Base-by-base conservation (phyloP, 35 echinoderm and acorn worm genomes). In the Anneissia japonica region DNA sequence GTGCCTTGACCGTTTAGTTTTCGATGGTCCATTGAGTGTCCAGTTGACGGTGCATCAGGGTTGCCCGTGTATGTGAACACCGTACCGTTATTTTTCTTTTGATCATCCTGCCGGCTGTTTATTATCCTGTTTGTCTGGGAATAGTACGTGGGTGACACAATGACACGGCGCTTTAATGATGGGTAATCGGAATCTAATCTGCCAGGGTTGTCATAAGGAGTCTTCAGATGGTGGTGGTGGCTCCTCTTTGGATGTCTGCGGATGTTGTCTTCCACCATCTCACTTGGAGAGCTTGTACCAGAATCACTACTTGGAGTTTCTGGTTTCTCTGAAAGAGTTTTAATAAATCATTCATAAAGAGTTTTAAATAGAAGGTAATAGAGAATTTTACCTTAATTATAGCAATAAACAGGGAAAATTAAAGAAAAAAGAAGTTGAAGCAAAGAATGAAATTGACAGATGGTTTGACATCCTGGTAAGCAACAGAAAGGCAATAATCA, bases 221-320 rank as follows among this genome's bases (percentile, higher is more conserved):
- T 64, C 51, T 64, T 64, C 19, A 64, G 21, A 23, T 64, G 5
- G 21, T 64, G 51, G 5, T 64, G 51, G 51, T 26, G 51, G 19
- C 51, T 64, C 26, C 51, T 64, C 19, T 64, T 64, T 19, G 5
- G 9, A 64, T 64, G 51, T 64, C 21, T 64, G 19, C 51, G 51
- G 21, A 83, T 43, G 1, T 89, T 79, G 3, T 97, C 94, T 38
- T 92, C 90, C 19, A 79, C 46, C 3, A 83, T 87, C 55, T 79
- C 87, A 26, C 51, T 23, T 26, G 90, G 94, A 28, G 94, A 92
- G 46, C 90, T 97, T 74, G 86, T 86, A 13, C 90, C 90, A 73
- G 94, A 97, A 81, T 90, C 90, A 76, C 94, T 92, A 74, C 86
- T 87, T 17, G 90, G 85, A 35, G 75, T 77, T 45, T 56, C 75